Conservation (phyloP, 2,797 vertebrate species). For the Hydrocynus forskahlii region DNA sequence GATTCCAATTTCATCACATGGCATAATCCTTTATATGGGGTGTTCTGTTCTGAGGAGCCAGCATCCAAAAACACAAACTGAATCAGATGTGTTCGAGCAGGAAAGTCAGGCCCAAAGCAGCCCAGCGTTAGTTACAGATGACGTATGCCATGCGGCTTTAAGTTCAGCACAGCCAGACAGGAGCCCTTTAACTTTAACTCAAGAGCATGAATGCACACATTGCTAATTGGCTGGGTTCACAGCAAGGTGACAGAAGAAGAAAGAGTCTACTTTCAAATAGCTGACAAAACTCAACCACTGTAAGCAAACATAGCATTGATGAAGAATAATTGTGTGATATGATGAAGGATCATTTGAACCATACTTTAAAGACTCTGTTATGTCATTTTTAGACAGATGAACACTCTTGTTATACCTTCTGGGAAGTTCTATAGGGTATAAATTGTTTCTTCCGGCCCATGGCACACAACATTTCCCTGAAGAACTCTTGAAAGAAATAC, state of each 20-base stretch:
- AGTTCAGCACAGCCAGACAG: background rate
- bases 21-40: too few relatives aligned
- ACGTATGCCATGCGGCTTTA: background rate
- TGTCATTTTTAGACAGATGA: background rate
- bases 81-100: too few relatives aligned
- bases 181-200: background rate
- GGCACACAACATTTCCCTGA: background rate
- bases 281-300: background rate
- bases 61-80: too few relatives aligned
- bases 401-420: background rate
- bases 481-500: too few relatives aligned
- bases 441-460: background rate
- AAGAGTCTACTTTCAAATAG: background rate
- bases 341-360: background rate
- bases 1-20: too few relatives aligned
- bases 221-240: background rate
- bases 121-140: background rate
- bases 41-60: too few relatives aligned
- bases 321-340: background rate
- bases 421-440: background rate
- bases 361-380: too few relatives aligned
- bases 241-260: background rate
- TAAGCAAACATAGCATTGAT: background rate
- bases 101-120: too few relatives aligned
- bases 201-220: background rate